Conservation (phyloP, 2,888 invertebrate genomes). For the Malthinus seriepunctatus region DNA sequence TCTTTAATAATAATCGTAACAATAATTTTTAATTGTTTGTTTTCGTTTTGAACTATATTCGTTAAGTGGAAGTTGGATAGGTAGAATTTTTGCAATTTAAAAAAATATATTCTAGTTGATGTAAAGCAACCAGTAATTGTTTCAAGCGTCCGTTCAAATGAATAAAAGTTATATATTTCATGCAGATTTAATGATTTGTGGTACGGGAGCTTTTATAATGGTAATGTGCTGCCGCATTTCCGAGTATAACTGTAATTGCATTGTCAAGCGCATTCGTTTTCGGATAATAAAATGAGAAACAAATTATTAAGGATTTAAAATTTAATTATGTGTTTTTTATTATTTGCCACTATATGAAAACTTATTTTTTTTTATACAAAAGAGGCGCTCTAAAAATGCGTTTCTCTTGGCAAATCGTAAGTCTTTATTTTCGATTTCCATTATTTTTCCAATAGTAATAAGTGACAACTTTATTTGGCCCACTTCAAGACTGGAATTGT, state of each 20-base stretch:
- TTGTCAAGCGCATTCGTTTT: slow-evolving; percentile 18
- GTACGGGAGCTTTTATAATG: slow-evolving; percentile 29
- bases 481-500: too few relatives aligned
- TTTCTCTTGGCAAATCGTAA: too few relatives aligned
- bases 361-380: too few relatives aligned
- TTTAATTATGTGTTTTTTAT: background rate
- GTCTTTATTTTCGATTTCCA: too few relatives aligned
- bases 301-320: slow-evolving; percentile 3
- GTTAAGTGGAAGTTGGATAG: slow-evolving; percentile 10
- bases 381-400: too few relatives aligned
- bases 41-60: slow-evolving; percentile 29
- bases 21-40: slow-evolving; percentile 27
- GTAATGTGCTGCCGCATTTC: slow-evolving; percentile 28
- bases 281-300: slow-evolving; percentile 7
- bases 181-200: slow-evolving; percentile 32
- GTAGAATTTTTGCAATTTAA: too few relatives aligned
- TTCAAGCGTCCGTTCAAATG: slow-evolving; percentile 27
- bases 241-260: slow-evolving; percentile 27
- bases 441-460: too few relatives aligned
- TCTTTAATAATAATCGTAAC: slow-evolving; percentile 14
- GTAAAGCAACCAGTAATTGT: slow-evolving; percentile 31
- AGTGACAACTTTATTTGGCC: too few relatives aligned
- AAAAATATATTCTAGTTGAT: slow-evolving; percentile 23
- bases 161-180: slow-evolving; percentile 31
- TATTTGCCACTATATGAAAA: too few relatives aligned